Evolutionary conservation across 2,797 vertebrate species (phyloP).

Genomic region (Cryptoblepharus egeriae): DNA sequence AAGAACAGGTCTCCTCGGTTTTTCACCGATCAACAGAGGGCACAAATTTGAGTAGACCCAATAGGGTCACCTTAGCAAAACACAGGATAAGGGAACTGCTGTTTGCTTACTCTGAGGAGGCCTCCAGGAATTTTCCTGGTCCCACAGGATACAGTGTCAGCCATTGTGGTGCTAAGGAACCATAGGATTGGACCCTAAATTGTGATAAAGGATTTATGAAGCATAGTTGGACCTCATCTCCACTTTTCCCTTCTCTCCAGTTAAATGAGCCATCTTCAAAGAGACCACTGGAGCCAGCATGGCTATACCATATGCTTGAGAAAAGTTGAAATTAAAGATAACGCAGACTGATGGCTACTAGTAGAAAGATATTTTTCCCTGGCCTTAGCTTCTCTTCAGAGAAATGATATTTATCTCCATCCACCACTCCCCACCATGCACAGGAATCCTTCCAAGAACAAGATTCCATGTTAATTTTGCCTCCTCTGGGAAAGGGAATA

Average conservation of each 20-base stretch:
- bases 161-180: too few species aligned
- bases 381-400: background rate
- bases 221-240: background rate
- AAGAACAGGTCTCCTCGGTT: too few species aligned
- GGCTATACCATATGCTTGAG: background rate
- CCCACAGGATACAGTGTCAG: too few species aligned
- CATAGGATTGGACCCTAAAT: too few species aligned
- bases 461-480: background rate
- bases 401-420: too few species aligned
- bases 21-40: too few species aligned
- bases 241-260: background rate
- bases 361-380: background rate
- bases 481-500: background rate
- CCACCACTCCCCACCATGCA: background rate
- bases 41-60: too few species aligned
- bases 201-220: background rate
- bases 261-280: background rate
- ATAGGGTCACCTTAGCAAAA: too few species aligned
- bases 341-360: background rate
- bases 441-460: background rate
- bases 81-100: too few species aligned
- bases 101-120: too few species aligned
- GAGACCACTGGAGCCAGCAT: background rate
- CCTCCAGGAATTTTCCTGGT: too few species aligned
- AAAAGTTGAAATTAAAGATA: background rate